Conservation (phyloP, 2,113 vertebrate species). For the Mesembrinibis cayennensis region DNA sequence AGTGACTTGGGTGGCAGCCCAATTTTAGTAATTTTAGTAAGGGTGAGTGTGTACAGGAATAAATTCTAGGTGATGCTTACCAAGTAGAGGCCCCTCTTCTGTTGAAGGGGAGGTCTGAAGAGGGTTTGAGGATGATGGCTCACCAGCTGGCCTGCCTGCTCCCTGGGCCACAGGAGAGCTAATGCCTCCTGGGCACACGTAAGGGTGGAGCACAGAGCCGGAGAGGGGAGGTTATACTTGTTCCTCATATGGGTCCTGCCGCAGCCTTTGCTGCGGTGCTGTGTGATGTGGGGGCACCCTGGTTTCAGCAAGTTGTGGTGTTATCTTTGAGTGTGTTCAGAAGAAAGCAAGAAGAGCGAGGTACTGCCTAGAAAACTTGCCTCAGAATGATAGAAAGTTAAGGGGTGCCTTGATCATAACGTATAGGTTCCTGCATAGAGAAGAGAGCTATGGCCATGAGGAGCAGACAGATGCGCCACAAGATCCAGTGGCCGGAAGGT, state of each 20-base stretch:
- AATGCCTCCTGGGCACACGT: accelerated
- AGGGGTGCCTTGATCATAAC: not conserved
- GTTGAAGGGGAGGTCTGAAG: not conserved
- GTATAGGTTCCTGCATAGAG: accelerated
- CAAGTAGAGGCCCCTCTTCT: not conserved
- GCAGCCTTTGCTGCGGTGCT: not conserved
- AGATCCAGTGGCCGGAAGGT: not conserved
- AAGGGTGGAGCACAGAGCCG: not conserved
- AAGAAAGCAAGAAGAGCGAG: not conserved
- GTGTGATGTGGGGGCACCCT: not conserved
- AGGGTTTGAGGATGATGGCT: not conserved
- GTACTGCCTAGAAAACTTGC: not conserved
- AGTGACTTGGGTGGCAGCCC: not conserved
- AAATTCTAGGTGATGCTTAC: not conserved
- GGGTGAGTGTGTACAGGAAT: not conserved
- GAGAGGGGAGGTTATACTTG: not conserved
- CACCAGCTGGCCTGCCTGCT: not conserved
- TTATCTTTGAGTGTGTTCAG: not conserved
- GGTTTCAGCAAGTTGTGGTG: not conserved
- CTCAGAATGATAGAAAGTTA: not conserved
- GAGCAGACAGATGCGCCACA: not conserved
- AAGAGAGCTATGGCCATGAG: not conserved
- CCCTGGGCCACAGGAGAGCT: not conserved
- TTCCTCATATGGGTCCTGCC: accelerated
- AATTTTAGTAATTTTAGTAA: not conserved